Evolutionary conservation across 2,797 vertebrate genomes (phyloP).

Genomic region (Xenentodon cancila): DNA sequence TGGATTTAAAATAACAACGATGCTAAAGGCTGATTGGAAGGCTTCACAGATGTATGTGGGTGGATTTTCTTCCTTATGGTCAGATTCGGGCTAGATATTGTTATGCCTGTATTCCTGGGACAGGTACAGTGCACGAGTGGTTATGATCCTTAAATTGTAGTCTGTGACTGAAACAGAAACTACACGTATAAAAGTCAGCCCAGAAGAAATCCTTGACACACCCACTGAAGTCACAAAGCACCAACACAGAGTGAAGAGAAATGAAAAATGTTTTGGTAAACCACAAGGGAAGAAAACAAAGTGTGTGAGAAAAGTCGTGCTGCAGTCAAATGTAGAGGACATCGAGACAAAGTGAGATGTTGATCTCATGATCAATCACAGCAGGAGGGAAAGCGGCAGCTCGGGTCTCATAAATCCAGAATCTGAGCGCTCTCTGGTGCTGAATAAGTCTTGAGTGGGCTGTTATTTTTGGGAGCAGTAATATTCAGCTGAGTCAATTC

Average conservation of each 20-base stretch:
- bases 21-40: too few relatives aligned
- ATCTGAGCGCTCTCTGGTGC: slow-evolving; percentile 33
- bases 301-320: slow-evolving; percentile 28
- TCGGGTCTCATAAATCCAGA: slow-evolving; percentile 24
- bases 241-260: slow-evolving; percentile 2
- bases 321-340: slow-evolving; percentile 28
- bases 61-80: too few relatives aligned
- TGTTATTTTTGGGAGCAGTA: slow-evolving; percentile 31
- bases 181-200: slow-evolving; percentile 4
- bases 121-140: background rate
- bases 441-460: slow-evolving; percentile 43
- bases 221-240: slow-evolving; percentile 16
- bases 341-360: slow-evolving; percentile 19
- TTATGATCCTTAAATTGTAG: background rate
- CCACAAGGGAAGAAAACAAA: slow-evolving; percentile 26
- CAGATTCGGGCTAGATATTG: too few relatives aligned
- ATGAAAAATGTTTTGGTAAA: slow-evolving; percentile 27
- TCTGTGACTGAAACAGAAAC: background rate
- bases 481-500: slow-evolving; percentile 45
- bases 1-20: too few relatives aligned
- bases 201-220: slow-evolving; percentile 40
- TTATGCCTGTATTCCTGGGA: background rate
- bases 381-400: slow-evolving; percentile 12
- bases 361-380: slow-evolving; percentile 37
- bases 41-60: too few relatives aligned